Conservation (phyloP, 2,888 invertebrate genomes). For the Pharmacophagus antenor region DNA sequence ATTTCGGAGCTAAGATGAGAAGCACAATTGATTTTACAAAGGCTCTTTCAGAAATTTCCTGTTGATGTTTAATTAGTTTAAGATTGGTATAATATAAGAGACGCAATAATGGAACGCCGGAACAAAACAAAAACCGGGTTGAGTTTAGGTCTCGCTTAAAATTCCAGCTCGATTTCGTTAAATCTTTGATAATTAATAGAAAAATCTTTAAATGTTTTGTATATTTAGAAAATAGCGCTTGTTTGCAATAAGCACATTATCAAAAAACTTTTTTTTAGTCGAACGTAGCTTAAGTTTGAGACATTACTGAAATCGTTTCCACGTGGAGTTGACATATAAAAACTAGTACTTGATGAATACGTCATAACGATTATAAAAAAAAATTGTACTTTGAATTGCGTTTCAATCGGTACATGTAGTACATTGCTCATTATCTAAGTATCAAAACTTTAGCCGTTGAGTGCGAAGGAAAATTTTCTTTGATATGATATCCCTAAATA, state of each 20-base stretch:
- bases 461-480: no score
- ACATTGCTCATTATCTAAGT: no score
- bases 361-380: not conserved
- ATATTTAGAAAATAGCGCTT: not conserved
- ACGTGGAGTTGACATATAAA: slow-evolving; percentile 8
- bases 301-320: slow-evolving; percentile 9
- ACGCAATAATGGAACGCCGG: slow-evolving; percentile 29
- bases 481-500: no score
- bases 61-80: slow-evolving; percentile 34
- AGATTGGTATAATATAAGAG: slow-evolving; percentile 33
- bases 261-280: not conserved
- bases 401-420: no score
- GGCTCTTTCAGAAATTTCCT: slow-evolving; percentile 31
- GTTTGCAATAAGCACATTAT: not conserved
- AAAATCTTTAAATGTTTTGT: not conserved
- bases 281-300: not conserved
- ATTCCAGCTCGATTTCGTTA: not conserved
- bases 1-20: slow-evolving; percentile 24
- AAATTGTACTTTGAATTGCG: not conserved
- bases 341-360: slow-evolving; percentile 3
- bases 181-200: not conserved
- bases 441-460: no score
- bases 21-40: slow-evolving; percentile 29
- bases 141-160: not conserved
- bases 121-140: slow-evolving; percentile 27